Conservation (phyloP, 2,797 vertebrate genomes). For the Sebastes glaucus region DNA sequence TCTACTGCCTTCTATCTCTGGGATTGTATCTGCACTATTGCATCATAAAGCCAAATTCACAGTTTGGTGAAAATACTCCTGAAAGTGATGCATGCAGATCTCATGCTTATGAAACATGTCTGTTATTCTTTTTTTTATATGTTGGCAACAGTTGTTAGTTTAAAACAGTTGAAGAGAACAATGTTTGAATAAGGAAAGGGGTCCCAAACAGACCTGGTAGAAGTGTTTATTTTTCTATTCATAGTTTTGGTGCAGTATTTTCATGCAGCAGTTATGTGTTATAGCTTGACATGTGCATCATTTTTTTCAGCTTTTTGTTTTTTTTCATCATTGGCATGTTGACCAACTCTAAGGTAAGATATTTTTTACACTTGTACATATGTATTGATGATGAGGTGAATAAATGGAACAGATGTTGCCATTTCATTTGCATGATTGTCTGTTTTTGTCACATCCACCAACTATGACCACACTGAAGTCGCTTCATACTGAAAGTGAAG, state of each 20-base stretch:
- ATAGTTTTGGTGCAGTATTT: conserved; percentile 14
- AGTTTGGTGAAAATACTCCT: background rate
- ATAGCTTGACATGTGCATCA: background rate
- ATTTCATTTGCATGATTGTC: conserved; percentile 51
- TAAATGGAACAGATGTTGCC: conserved; percentile 68
- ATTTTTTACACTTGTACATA: conserved; percentile 72
- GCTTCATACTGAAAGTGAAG: background rate
- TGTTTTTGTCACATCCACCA: background rate
- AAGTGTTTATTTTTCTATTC: conserved; percentile 35
- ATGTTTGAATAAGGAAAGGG: background rate
- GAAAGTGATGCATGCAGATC: background rate
- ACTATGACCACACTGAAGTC: background rate
- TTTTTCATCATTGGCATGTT: conserved; percentile 28
- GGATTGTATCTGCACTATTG: conserved; percentile 31
- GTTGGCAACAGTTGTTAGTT: conserved; percentile 5
- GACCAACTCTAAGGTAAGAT: background rate
- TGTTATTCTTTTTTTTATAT: conserved; percentile 1
- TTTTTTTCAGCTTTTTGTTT: background rate
- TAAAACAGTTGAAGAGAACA: background rate
- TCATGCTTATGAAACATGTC: conserved; percentile 5
- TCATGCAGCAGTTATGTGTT: conserved; percentile 1
- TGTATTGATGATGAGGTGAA: conserved; percentile 61
- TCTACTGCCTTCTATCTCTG: conserved; percentile 43
- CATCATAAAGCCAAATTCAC: background rate
- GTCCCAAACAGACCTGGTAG: background rate